Base-by-base conservation (phyloP, 2,888 invertebrate genomes). In the Apeira syringaria region DNA sequence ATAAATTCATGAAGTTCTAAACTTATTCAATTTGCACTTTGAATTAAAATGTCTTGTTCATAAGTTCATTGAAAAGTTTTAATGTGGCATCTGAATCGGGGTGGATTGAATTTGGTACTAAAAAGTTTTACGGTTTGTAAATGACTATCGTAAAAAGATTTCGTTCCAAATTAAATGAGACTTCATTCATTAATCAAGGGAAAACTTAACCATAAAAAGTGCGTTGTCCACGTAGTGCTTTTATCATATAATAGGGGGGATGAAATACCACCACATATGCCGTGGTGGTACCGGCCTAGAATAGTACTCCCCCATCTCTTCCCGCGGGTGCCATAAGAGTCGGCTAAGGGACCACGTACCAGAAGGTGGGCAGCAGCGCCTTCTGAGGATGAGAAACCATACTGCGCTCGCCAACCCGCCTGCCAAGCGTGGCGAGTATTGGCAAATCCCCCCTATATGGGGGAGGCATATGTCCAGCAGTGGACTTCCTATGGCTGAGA, bases 91-190 rank as follows among this genome's bases (percentile, higher is more conserved):
- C 27, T 11, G 22, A 22, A 13, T 37, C 17, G 17, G 6, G 5
- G 10, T 11, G 18, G 17, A 35, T 45, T 10, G 25, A 22, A 39
- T 24, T 9, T 9, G 10, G n/a, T 15, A 35, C 20, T 39, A 35
- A 45, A 25, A 39, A 39, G 39, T 35, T 38, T 39, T 5, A 26
- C 30, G 29, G 2, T 44, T 37, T 44, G 38, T 39, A 34, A 45
- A 44, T 37, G 37, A 33, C 37, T 18, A 26, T 34, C 6, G 22
- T 3, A 20, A 20, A 20, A 24, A 44, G 33, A 36, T 44, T 27
- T 29, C 15, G 18, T 29, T 38, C 9, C 24, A 12, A 29, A 38
- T 44, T 37, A 38, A 43, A 33, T 13, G 24, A 9, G 37, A 25
- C 24, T 38, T 32, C 12, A 28, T 44, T 38, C 38, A 44, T 44